Conservation (phyloP, 2,113 vertebrate genomes). For the Octodon degus region DNA sequence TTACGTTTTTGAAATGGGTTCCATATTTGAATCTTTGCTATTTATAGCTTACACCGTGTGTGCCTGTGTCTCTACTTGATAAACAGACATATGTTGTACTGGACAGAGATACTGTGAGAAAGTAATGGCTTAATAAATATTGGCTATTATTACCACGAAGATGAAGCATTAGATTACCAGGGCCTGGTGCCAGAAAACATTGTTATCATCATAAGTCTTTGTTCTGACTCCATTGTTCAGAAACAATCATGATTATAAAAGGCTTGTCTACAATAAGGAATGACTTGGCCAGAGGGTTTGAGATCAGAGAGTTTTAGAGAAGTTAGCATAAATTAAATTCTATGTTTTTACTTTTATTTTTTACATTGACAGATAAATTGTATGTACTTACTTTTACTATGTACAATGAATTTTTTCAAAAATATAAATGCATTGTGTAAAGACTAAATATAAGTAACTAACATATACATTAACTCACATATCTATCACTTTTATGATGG, state of each 20-base stretch:
- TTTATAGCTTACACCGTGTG: not conserved
- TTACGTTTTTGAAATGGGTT: not conserved
- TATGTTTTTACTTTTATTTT: not conserved
- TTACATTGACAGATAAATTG: not conserved
- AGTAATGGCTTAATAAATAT: conserved; percentile 37
- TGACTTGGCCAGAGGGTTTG: not conserved
- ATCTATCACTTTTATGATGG: not conserved
- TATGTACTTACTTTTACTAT: not conserved
- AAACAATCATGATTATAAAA: conserved; percentile 34
- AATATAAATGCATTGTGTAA: not conserved
- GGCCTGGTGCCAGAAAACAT: conserved; percentile 1
- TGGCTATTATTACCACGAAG: not conserved
- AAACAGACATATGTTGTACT: not conserved
- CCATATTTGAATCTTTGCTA: not conserved
- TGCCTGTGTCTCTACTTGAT: not conserved
- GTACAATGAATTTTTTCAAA: not conserved
- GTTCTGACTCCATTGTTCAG: conserved; percentile 15
- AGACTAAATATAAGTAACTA: not conserved
- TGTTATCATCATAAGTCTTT: conserved; percentile 28
- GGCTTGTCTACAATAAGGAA: not conserved
- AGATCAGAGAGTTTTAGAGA: not conserved
- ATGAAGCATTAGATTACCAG: not conserved
- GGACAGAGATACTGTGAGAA: conserved; percentile 2
- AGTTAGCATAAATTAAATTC: not conserved
- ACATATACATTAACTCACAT: not conserved